Percentiles rank a stretch among this genome's conserved stretches.
Conservation (phyloP, 2,797 vertebrate genomes). For the Enteromius argenteus region DNA sequence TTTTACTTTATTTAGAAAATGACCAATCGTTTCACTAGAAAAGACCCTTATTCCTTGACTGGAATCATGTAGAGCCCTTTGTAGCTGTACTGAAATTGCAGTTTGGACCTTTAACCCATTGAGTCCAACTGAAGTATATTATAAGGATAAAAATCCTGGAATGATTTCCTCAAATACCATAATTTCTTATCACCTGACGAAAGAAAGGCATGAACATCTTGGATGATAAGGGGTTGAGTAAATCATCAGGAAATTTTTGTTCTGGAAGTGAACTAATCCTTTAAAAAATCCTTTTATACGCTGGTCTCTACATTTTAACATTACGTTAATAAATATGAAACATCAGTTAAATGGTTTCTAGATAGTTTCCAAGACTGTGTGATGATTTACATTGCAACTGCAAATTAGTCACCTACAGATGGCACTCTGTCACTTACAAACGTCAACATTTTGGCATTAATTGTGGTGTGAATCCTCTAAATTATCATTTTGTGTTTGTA, state of each 20-base stretch:
- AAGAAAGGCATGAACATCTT: not conserved
- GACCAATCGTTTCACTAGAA: not conserved
- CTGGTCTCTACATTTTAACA: not conserved
- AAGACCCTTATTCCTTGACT: not conserved
- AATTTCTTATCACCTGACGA: not conserved
- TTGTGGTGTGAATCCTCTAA: not conserved
- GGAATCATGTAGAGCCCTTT: not conserved
- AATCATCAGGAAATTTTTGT: not conserved
- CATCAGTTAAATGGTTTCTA: not conserved
- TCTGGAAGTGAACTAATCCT: not conserved
- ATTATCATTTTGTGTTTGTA: not conserved
- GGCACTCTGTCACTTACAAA: not conserved
- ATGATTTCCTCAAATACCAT: no score
- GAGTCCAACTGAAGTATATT: not conserved
- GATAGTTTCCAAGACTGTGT: no score
- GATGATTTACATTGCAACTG: not conserved
- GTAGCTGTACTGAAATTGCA: not conserved
- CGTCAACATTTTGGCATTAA: not conserved
- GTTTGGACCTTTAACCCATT: not conserved
- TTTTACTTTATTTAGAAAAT: not conserved
- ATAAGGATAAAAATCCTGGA: no score
- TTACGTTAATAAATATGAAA: not conserved
- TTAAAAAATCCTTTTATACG: not conserved
- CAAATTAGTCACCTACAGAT: slow-evolving; percentile 1
- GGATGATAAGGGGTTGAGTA: not conserved